Conservation (phyloP, 2,113 vertebrate genomes). For the Nothoprocta pentlandii region DNA sequence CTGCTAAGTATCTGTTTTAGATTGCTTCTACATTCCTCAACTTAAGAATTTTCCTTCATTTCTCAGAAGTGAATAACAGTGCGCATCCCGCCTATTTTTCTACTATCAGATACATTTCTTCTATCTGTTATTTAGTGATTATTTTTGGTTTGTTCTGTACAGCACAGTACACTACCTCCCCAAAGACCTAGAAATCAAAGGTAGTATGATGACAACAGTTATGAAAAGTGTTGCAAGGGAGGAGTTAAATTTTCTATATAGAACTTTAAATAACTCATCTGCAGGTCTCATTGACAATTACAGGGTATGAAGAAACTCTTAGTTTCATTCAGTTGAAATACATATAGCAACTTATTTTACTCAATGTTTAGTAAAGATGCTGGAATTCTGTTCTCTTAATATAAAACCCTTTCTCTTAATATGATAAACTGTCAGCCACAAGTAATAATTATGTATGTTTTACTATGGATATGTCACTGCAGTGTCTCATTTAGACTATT, state of each 20-base stretch:
- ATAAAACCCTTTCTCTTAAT: slow-evolving; percentile 14
- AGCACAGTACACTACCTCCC: background rate
- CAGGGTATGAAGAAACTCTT: background rate
- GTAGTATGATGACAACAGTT: background rate
- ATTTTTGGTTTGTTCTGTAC: background rate
- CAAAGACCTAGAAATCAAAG: background rate
- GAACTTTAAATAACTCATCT: background rate
- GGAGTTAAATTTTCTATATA: background rate
- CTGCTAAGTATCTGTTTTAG: background rate
- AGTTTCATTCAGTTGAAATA: background rate
- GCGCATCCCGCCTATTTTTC: background rate
- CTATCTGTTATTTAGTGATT: background rate
- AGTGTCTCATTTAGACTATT: background rate
- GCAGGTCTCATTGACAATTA: background rate
- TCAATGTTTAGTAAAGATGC: background rate
- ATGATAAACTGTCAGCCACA: slow-evolving; percentile 17
- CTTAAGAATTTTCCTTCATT: background rate
- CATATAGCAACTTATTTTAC: background rate
- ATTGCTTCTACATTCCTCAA: background rate
- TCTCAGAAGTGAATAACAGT: background rate
- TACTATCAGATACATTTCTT: background rate
- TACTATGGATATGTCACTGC: background rate
- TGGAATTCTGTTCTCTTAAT: slow-evolving; percentile 21
- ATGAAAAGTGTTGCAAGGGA: background rate
- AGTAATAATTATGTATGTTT: slow-evolving; percentile 13